These are phyloP conservation scores for Vireo griseus DNA, from an alignment of 2,797 vertebrate species.

Conservation along the genomic window DNA sequence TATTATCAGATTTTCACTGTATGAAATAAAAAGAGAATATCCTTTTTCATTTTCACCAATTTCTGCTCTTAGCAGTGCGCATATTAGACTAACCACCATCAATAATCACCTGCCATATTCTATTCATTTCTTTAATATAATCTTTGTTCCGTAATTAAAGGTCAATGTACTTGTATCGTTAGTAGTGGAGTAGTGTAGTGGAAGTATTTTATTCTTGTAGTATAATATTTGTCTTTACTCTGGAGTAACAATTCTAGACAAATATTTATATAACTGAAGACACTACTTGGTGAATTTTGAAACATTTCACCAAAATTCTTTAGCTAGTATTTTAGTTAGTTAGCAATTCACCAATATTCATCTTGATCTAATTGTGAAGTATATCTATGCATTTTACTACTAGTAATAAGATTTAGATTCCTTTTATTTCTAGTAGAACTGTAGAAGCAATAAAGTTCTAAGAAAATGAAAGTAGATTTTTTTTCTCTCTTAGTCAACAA, in stretches of 20 bases:
- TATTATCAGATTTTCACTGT: neutral
- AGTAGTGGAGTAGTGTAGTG: neutral
- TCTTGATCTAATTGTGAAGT: neutral
- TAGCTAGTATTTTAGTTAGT: neutral
- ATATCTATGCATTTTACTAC: neutral
- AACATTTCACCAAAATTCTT: neutral
- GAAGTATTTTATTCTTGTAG: neutral
- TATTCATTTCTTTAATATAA: neutral
- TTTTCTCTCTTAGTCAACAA: neutral
- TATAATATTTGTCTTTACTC: neutral
- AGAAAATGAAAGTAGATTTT: neutral
- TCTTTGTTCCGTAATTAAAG: neutral
- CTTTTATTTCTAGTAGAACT: neutral
- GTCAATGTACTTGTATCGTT: neutral
- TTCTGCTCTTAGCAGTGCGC: neutral
- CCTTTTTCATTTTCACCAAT: neutral
- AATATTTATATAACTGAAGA: neutral
- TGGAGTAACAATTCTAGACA: neutral
- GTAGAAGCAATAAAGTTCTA: neutral
- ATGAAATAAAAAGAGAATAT: neutral
- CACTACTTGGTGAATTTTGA: neutral
- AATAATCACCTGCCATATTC: neutral
- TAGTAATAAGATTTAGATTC: neutral
- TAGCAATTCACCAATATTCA: neutral
- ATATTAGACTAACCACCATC: neutral